A percentile compares a stretch with the other conserved stretches of the same genome.
phyloP scores from a whole-genome alignment of 2,888 invertebrate species.

The Drosophila macrospina region DNA sequence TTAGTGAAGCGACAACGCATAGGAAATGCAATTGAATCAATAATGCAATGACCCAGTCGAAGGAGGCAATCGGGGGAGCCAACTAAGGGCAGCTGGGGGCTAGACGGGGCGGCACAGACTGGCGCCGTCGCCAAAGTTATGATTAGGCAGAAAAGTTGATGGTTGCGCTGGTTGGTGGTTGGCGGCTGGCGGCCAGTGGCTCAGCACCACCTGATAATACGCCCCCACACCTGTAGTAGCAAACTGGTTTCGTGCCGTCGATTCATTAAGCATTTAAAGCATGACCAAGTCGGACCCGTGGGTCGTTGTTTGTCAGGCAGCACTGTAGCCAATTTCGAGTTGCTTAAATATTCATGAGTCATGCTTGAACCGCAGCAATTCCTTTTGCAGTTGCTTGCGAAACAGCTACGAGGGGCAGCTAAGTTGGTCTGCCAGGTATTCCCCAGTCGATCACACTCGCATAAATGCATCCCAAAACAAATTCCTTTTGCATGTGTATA shows the following conservation, averaged over 20 bases:
- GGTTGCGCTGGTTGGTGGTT: neutral
- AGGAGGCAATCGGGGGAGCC: neutral
- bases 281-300: conserved; percentile 14
- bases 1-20: conserved; percentile 54
- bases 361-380: conserved; percentile 22
- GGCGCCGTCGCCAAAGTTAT: conserved; percentile 66
- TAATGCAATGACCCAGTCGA: conserved; percentile 75
- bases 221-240: conserved; percentile 53
- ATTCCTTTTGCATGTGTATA: neutral
- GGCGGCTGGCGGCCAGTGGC: conserved; percentile 10
- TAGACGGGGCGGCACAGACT: conserved; percentile 37
- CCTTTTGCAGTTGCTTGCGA: neutral
- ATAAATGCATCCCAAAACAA: too few relatives aligned
- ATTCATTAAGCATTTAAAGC: conserved; percentile 67
- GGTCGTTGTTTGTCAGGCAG: conserved; percentile 5
- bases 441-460: neutral
- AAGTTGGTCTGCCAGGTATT: neutral
- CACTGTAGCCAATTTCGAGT: conserved; percentile 15
- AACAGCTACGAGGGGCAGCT: too few relatives aligned
- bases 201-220: conserved; percentile 47
- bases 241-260: conserved; percentile 69
- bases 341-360: conserved; percentile 66
- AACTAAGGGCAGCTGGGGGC: too few relatives aligned
- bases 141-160: conserved; percentile 45
- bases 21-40: conserved; percentile 75